A percentile compares a stretch with the other conserved stretches of the same genome.
phyloP scores from a whole-genome alignment of 1,140 invertebrate genomes.

The Drosophila lacertosa region DNA sequence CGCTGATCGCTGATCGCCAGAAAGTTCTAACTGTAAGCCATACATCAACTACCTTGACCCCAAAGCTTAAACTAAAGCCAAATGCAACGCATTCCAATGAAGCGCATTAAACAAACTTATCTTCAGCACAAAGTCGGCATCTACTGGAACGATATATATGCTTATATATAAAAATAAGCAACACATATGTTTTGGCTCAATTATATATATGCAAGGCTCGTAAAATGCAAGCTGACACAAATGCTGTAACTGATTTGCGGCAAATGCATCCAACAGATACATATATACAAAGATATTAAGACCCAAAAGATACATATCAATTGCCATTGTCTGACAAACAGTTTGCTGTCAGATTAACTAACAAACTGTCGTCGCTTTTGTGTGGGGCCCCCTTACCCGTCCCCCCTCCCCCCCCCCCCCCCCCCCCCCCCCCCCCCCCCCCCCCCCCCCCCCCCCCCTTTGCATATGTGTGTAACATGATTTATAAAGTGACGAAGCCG shows the following conservation, averaged over 20 bases:
- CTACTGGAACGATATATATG: conserved; percentile 1
- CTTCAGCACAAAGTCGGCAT: conserved; percentile 65
- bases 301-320: conserved; percentile 56
- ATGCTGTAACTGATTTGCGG: conserved; percentile 37
- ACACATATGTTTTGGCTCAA: conserved; percentile 14
- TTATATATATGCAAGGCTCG: background rate
- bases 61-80: conserved; percentile 6
- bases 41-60: conserved; percentile 64
- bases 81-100: conserved; percentile 66
- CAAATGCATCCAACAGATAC: conserved; percentile 60
- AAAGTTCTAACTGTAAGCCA: conserved; percentile 66
- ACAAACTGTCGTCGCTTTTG: conserved; percentile 52
- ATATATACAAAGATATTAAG: conserved; percentile 21
- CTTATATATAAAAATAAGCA: too few species aligned
- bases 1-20: conserved; percentile 46
- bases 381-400: too few species aligned
- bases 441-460: too few species aligned
- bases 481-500: conserved; percentile 74
- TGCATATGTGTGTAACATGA: conserved; percentile 36
- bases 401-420: too few species aligned
- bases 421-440: too few species aligned
- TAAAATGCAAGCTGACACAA: conserved; percentile 44
- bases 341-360: conserved; percentile 75
- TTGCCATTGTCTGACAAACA: conserved; percentile 57
- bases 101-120: conserved; percentile 52